These are phyloP conservation scores for Papilio demoleus DNA, from an alignment of 2,888 invertebrate species.

Conservation along the genomic window DNA sequence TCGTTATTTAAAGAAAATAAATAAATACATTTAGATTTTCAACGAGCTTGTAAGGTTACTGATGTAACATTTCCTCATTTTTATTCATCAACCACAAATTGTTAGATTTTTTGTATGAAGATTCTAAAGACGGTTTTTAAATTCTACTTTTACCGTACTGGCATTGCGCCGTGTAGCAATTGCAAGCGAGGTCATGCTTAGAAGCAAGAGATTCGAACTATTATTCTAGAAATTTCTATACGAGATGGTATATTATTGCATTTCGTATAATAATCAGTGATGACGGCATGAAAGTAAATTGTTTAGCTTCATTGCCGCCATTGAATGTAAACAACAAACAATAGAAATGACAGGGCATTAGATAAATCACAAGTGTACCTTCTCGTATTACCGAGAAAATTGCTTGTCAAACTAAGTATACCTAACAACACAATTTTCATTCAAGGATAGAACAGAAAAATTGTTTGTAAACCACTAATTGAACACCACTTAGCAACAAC, in stretches of 20 bases:
- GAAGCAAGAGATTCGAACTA: constrained; percentile 2
- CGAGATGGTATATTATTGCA: constrained; percentile 4
- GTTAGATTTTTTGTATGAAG: background rate
- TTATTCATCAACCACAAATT: background rate
- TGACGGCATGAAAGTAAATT: constrained; percentile 17
- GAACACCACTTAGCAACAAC: background rate
- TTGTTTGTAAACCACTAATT: background rate
- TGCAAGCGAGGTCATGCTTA: background rate
- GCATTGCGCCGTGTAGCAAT: background rate
- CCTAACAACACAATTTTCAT: background rate
- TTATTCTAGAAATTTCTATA: constrained; percentile 17
- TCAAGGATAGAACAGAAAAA: background rate
- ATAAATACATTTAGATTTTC: background rate
- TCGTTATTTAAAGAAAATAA: too few relatives aligned
- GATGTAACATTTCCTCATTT: background rate
- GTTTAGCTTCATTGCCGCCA: constrained; percentile 15
- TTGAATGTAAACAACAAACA: constrained; percentile 15
- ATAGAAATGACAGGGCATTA: constrained; percentile 9
- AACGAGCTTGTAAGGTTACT: background rate
- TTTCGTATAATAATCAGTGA: constrained; percentile 6
- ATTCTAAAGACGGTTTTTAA: background rate
- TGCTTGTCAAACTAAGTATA: background rate
- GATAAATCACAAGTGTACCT: constrained; percentile 1
- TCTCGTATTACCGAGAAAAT: constrained; percentile 1
- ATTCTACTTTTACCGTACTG: background rate